Base-by-base conservation (phyloP, 2,797 vertebrate genomes). In the Diplodus puntazzo region DNA sequence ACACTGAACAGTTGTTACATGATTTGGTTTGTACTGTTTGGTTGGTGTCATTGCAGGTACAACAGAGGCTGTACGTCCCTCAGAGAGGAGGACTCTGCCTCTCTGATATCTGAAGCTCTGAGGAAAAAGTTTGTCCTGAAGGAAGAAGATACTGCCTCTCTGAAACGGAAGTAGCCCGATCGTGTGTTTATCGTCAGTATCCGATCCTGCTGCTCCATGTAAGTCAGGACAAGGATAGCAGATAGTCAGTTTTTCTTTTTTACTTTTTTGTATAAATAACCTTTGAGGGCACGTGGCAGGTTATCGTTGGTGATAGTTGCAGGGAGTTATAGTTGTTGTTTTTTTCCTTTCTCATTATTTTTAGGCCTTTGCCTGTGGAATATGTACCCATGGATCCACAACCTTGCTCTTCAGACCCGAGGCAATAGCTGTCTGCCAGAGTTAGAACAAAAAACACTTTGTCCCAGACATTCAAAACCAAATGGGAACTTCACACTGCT, bases 71-170 rank as follows among this genome's bases (percentile, higher is more conserved):
- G 97, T 69, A 95, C 94, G 0, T 96, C 97, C 53, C 78, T 97
- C 86, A 97, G 96, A 89, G 98, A 99, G 78, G 97, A 99, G 54
- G 97, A 99, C 90, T 98, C 98, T 0, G 96, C 98, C 1, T 74
- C 95, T 58, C 96, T 98, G 53, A 99, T 99, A 85, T 99, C 98
- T 1, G 97, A 99, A 88, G 98, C 96, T 65, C 92, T 99, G 66
- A 96, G 96, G 70, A 98, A 97, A 93, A 99, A 99, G 85, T 99
- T 99, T 84, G 96, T 97, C 73, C 93, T 99, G 54, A 97, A 96
- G 82, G 97, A 98, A 5, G 98, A 98, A 80, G 97, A 98, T 77
- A 75, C 92, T 13, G 82, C 80, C 7, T 39, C 83, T 70, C 43
- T 87, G 73, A 94, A 90, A 79, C 86, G 87, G 85, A 96, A 96